phyloP scores from a whole-genome alignment of 2,113 vertebrate genomes.

The Leiothrix lutea region DNA sequence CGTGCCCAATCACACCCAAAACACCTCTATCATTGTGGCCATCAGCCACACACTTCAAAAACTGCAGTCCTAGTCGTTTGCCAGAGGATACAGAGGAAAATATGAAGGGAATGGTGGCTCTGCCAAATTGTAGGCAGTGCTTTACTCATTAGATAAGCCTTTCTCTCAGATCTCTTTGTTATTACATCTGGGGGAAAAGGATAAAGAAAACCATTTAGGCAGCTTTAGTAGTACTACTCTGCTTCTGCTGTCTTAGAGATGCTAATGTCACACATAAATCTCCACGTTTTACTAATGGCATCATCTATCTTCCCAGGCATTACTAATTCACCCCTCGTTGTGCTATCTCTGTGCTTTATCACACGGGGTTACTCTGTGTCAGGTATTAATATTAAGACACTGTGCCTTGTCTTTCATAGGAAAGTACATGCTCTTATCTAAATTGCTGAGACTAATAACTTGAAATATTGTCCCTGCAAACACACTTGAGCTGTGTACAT shows the following conservation, averaged over 20 bases:
- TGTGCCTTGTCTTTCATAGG: not conserved
- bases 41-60: not conserved
- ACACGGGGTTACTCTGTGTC: not conserved
- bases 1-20: not conserved
- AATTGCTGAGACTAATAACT: conserved; percentile 37
- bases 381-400: conserved; percentile 3
- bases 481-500: not conserved
- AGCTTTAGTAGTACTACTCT: not conserved
- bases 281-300: conserved; percentile 19
- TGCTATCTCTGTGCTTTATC: conserved; percentile 35
- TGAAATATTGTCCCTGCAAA: conserved; percentile 37
- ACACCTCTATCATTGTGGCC: accelerated
- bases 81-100: not conserved
- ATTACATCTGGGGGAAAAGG: not conserved
- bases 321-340: not conserved
- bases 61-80: not conserved
- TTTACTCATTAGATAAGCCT: not conserved
- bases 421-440: conserved; percentile 27
- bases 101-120: not conserved
- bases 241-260: not conserved
- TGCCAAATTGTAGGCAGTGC: not conserved
- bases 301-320: conserved; percentile 3
- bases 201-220: not conserved
- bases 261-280: conserved; percentile 28
- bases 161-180: not conserved